Evolutionary conservation across 1,140 invertebrate genomes (phyloP).

Genomic region (Maconellicoccus hirsutus): DNA sequence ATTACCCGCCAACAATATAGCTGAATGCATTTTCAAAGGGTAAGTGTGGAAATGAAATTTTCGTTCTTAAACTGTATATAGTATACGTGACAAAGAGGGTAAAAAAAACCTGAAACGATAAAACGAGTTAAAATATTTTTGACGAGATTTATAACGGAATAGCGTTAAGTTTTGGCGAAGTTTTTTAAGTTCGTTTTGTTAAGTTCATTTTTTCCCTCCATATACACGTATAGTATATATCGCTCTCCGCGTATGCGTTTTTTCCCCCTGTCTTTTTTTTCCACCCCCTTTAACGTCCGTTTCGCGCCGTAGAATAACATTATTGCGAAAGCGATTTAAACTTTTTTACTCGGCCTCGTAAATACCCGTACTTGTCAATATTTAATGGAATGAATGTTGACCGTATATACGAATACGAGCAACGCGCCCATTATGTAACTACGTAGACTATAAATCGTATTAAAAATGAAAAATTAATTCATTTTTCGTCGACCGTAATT

Average conservation of each 20-base stretch:
- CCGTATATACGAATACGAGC: too few species aligned
- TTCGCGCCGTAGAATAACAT: not conserved
- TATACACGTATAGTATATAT: too few species aligned
- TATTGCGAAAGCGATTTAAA: not conserved
- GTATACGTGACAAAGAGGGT: too few species aligned
- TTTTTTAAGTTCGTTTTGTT: constrained; percentile 6
- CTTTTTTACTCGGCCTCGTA: not conserved
- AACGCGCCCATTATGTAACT: not conserved
- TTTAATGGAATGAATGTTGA: not conserved
- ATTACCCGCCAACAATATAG: not conserved
- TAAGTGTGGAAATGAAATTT: not conserved
- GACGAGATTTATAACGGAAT: constrained; percentile 4
- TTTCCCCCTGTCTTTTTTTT: not conserved
- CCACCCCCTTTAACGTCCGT: not conserved
- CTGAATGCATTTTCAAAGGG: constrained; percentile 6
- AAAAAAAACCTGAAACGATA: not conserved
- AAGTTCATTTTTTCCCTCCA: not conserved
- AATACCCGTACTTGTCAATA: not conserved
- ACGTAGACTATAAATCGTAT: not conserved
- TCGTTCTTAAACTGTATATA: not conserved
- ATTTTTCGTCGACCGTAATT: not conserved
- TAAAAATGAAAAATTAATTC: constrained; percentile 10
- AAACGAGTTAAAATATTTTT: not conserved
- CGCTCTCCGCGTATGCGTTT: too few species aligned
- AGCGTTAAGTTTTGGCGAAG: not conserved